These are phyloP conservation scores for Oreohelix idahoensis DNA, from an alignment of 1,140 invertebrate species.

Conservation along the genomic window DNA sequence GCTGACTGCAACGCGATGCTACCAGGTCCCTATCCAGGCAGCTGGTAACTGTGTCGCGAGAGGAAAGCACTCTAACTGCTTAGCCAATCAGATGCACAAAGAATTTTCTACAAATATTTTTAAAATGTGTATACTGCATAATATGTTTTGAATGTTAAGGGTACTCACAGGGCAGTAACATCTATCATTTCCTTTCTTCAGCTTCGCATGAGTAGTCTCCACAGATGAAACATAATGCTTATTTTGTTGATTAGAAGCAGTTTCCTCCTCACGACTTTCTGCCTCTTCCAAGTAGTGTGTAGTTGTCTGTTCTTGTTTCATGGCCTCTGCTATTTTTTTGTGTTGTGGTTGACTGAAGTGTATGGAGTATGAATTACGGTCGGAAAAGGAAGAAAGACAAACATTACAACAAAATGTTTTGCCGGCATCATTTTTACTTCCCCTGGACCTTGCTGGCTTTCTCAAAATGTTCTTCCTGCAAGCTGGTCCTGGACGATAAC, in stretches of 20 bases:
- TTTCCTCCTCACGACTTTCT: background rate
- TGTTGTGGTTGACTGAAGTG: conserved; percentile 40
- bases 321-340: background rate
- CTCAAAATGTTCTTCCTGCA: conserved; percentile 53
- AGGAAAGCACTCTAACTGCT: no score
- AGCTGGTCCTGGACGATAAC: conserved; percentile 40
- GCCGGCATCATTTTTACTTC: background rate
- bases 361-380: conserved; percentile 36
- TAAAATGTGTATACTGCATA: no score
- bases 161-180: conserved; percentile 25
- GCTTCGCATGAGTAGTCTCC: background rate
- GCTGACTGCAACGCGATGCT: no score
- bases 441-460: conserved; percentile 32
- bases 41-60: no score
- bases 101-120: no score
- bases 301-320: conserved; percentile 17
- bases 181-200: conserved; percentile 12
- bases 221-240: conserved; percentile 2
- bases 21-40: no score
- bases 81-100: no score
- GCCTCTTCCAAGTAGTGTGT: conserved; percentile 18
- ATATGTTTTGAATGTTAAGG: no score
- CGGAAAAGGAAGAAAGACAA: conserved; percentile 47
- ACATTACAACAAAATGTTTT: conserved; percentile 51
- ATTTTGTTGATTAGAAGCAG: background rate